Conservation (phyloP, 1,140 invertebrate species). For the Cepaea nemoralis region DNA sequence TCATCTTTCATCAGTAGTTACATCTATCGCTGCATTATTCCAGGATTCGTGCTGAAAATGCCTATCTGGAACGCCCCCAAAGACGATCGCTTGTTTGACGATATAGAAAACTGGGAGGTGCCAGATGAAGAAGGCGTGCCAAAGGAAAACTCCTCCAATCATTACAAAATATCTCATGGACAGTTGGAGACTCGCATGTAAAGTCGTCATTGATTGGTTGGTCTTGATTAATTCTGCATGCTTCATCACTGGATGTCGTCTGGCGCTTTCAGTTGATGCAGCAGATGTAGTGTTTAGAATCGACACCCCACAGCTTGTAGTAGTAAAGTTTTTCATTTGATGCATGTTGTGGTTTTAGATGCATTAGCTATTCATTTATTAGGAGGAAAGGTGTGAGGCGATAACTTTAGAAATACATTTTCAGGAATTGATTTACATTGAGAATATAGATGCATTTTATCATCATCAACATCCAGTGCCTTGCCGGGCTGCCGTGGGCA, state of each 20-base stretch:
- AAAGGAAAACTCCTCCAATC: neutral
- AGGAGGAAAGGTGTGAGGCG: too few relatives aligned
- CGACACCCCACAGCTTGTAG: too few relatives aligned
- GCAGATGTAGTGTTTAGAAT: too few relatives aligned
- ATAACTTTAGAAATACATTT: too few relatives aligned
- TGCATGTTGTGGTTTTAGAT: too few relatives aligned
- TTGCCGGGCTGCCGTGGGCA: too few relatives aligned
- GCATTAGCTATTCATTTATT: too few relatives aligned
- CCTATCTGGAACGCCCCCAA: constrained; percentile 49
- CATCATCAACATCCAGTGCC: too few relatives aligned
- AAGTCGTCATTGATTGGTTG: constrained; percentile 36
- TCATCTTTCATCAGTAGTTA: too few relatives aligned
- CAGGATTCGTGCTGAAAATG: constrained; percentile 58
- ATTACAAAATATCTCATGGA: neutral
- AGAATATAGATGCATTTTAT: too few relatives aligned
- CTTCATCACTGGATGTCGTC: neutral
- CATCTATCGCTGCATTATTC: neutral
- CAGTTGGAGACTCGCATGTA: constrained; percentile 22
- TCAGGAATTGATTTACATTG: too few relatives aligned
- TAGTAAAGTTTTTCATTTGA: too few relatives aligned
- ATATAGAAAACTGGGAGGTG: constrained; percentile 54
- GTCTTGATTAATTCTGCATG: constrained; percentile 3
- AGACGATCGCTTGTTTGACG: constrained; percentile 53
- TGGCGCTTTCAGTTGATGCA: neutral
- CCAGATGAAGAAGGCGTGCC: constrained; percentile 51